Percentiles rank a stretch among this genome's conserved stretches.
Evolutionary conservation across 2,888 invertebrate genomes (phyloP).

Genomic region (Tribolium freemani): DNA sequence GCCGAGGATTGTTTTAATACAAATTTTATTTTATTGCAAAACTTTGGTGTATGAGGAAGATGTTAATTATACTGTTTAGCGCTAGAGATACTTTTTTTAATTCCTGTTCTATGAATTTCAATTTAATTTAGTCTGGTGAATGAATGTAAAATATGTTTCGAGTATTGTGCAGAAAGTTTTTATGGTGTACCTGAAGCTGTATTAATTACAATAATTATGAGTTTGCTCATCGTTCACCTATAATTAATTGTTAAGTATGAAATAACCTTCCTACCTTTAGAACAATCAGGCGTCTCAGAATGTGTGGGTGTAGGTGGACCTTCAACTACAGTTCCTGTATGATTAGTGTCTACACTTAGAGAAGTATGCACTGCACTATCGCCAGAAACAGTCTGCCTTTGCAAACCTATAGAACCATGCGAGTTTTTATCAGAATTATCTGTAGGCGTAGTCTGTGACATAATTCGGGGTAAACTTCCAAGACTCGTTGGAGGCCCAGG

Average conservation of each 20-base stretch:
- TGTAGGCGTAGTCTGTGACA: conserved; percentile 67
- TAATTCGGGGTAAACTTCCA: conserved; percentile 64
- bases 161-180: too few relatives aligned
- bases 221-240: too few relatives aligned
- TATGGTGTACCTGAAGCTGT: too few relatives aligned
- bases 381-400: conserved; percentile 53
- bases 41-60: too few relatives aligned
- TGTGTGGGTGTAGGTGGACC: conserved; percentile 85
- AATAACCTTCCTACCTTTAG: conserved; percentile 72
- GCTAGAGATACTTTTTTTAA: too few relatives aligned
- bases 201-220: too few relatives aligned
- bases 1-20: too few relatives aligned
- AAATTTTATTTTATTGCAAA: too few relatives aligned
- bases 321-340: conserved; percentile 67
- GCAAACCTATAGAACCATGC: conserved; percentile 53
- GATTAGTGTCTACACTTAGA: conserved; percentile 71
- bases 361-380: conserved; percentile 63
- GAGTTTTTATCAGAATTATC: conserved; percentile 58
- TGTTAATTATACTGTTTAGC: too few relatives aligned
- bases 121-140: too few relatives aligned
- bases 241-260: not conserved
- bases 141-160: too few relatives aligned
- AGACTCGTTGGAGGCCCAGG: conserved; percentile 59
- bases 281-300: conserved; percentile 78
- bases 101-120: too few relatives aligned